These are phyloP conservation scores for Xanthia icteritia DNA, from an alignment of 2,888 invertebrate genomes.

Conservation along the genomic window DNA sequence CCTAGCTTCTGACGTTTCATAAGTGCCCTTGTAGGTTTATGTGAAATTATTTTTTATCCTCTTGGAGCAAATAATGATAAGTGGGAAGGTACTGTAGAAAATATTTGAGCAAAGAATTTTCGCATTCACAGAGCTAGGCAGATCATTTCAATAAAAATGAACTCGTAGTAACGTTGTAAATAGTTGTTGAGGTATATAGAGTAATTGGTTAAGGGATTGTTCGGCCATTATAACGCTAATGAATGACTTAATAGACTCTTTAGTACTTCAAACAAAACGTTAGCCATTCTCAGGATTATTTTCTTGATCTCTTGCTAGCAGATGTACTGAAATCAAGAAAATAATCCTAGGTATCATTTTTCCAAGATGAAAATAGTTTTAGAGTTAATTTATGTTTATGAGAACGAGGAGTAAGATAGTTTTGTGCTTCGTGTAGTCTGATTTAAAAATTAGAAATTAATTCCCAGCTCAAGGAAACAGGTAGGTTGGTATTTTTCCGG, in stretches of 20 bases:
- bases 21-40: no score
- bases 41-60: not conserved
- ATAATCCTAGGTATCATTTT: conserved; percentile 27
- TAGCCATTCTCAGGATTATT: not conserved
- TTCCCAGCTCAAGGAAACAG: conserved; percentile 5
- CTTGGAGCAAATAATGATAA: conserved; percentile 15
- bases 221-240: conserved; percentile 48
- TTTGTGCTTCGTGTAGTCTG: not conserved
- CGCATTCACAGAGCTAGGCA: not conserved
- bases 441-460: conserved; percentile 10
- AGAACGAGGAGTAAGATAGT: conserved; percentile 8
- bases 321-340: conserved; percentile 12
- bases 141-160: conserved; percentile 33
- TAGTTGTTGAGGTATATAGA: conserved; percentile 19
- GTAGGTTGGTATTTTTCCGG: not conserved
- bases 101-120: not conserved
- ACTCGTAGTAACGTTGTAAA: conserved; percentile 34
- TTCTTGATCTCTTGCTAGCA: no score
- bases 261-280: conserved; percentile 35
- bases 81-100: not conserved
- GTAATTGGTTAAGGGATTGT: conserved; percentile 37
- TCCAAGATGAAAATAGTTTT: conserved; percentile 36
- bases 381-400: conserved; percentile 37
- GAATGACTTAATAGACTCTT: conserved; percentile 36
- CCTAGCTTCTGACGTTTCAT: no score